Conservation (phyloP, 64 coral and sea anemone species). For the Montipora efflorescens region DNA sequence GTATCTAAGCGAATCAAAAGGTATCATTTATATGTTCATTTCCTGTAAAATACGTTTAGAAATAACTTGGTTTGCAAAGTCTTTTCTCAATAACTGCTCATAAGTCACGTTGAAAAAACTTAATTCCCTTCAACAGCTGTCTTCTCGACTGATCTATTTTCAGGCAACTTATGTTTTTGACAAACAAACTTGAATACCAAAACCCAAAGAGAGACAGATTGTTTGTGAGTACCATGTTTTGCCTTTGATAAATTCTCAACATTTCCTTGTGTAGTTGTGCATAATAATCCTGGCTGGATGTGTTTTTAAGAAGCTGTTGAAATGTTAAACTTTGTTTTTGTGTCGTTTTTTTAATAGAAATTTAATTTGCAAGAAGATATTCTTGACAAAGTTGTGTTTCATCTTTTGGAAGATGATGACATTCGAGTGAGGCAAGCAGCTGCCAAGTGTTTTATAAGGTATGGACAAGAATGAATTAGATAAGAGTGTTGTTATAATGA, state of each 20-base stretch:
- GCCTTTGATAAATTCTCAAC: not conserved
- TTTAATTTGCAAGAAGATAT: constrained; percentile 75
- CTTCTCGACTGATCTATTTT: not conserved
- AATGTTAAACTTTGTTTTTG: not conserved
- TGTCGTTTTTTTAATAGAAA: constrained; percentile 32
- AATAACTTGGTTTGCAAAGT: not conserved
- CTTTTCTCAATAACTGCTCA: not conserved
- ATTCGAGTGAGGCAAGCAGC: constrained; percentile 82
- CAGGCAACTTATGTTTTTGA: constrained; percentile 73
- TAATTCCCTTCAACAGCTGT: not conserved
- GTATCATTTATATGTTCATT: too few relatives aligned
- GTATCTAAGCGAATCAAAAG: too few relatives aligned
- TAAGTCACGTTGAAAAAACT: not conserved
- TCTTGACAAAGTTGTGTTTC: constrained; percentile 67
- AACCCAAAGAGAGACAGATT: constrained; percentile 40
- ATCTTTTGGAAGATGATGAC: constrained; percentile 88
- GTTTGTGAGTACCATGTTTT: constrained; percentile 61
- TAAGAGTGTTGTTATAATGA: too few relatives aligned
- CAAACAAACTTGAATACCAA: constrained; percentile 52
- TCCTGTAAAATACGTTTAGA: too few relatives aligned
- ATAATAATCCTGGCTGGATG: not conserved
- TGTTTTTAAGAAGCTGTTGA: too few relatives aligned
- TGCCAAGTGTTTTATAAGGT: constrained; percentile 85
- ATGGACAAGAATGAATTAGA: not conserved
- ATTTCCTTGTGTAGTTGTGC: too few relatives aligned